Evolutionary conservation across 2,888 invertebrate genomes (phyloP), one percentile per base, ranked within the genome.

Genomic region (Epinotia ramella): DNA sequence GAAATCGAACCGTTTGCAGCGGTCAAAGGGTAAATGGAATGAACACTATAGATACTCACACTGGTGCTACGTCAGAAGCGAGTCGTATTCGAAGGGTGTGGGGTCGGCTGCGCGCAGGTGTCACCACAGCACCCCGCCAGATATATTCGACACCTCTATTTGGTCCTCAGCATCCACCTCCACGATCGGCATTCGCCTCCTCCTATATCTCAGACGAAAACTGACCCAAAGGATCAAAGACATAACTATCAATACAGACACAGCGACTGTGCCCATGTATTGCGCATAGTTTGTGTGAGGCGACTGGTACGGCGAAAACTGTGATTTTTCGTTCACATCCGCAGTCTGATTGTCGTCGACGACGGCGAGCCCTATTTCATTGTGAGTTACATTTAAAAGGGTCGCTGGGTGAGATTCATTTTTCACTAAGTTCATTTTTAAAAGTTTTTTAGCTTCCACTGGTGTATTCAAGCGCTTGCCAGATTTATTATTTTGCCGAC

Each of bases 111-210:
- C 94, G 82, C 95, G 93, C 86, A 95, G 88, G 86, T 95, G 96
- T 96, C 96, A 96, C 96, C 96, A 96, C 78, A 96, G 93, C 83
- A 96, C 96, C 65, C 96, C 95, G 69, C 96, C 95, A 75, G 96
- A 96, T 83, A 95, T 95, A 88, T 94, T 94, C 73, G 94, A 91
- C 87, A 96, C 96, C 88, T 96, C 96, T 92, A 96, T 94, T 85
- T 94, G 94, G 84, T 94, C 93, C 80, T 89, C 90, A 49, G 86
- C 83, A 73, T 89, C 88, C 70, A 85, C 80, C 72, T 88, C 86
- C 77, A 83, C 80, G 70, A 84, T 85, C 78, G 89, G 85, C 77
- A 84, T 82, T 76, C 87, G 87, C 87, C 93, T 89, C 83, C 91
- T 88, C 80, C 91, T 88, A 79, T 91, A 89, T 77, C 91, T 86